Percentiles rank a stretch among this genome's conserved stretches.
These are phyloP conservation scores for Fabriciana adippe DNA, from an alignment of 2,888 invertebrate species.

Conservation along the genomic window DNA sequence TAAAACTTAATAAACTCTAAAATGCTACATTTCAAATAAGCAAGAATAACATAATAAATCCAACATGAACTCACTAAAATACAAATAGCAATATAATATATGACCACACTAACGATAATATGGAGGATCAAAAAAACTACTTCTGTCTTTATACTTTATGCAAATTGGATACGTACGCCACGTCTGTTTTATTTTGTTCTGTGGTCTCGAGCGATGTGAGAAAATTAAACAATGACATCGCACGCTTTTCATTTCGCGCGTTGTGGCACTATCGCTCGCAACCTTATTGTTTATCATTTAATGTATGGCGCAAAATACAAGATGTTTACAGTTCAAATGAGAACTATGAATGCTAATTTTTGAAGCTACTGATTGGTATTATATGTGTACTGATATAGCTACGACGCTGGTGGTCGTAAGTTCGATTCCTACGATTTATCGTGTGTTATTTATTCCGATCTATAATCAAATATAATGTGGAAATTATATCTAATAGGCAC, in stretches of 20 bases:
- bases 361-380: too few relatives aligned
- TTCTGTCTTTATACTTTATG: conserved; percentile 12
- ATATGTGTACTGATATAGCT: too few relatives aligned
- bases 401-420: too few relatives aligned
- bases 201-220: conserved; percentile 25
- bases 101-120: background rate
- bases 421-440: too few relatives aligned
- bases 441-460: too few relatives aligned
- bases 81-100: background rate
- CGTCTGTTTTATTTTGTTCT: conserved; percentile 17
- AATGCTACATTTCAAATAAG: too few relatives aligned
- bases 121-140: background rate
- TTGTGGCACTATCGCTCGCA: conserved; percentile 13
- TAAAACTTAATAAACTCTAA: too few relatives aligned
- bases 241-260: conserved; percentile 27
- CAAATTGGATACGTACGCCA: conserved; percentile 11
- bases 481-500: too few relatives aligned
- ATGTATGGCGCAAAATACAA: background rate
- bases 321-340: too few relatives aligned
- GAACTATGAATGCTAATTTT: too few relatives aligned
- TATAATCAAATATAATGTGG: too few relatives aligned
- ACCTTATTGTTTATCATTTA: conserved; percentile 3
- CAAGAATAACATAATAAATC: too few relatives aligned
- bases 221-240: conserved; percentile 27
- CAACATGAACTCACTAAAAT: background rate